Percentiles rank a stretch among this genome's conserved stretches.
Evolutionary conservation across 2,797 vertebrate genomes (phyloP).

Genomic region (Halcyon chelicuti): DNA sequence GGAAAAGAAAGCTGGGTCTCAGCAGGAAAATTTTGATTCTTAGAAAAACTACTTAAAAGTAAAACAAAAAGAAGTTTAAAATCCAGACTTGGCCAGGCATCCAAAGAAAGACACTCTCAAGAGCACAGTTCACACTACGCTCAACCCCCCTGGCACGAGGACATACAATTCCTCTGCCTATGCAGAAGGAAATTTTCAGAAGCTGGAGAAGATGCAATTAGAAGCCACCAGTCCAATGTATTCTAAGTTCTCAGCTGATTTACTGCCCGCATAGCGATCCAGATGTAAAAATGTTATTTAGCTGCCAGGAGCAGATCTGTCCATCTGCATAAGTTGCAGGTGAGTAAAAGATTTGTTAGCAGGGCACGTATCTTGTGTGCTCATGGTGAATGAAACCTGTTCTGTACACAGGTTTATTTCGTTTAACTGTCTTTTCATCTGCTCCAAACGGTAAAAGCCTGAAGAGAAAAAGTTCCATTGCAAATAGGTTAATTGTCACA

Average conservation of each 20-base stretch:
- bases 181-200: background rate
- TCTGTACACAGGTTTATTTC: background rate
- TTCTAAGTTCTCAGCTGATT: background rate
- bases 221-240: background rate
- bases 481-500: background rate
- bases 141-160: background rate
- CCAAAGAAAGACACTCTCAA: background rate
- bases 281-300: background rate
- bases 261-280: background rate
- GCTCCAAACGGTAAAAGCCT: background rate
- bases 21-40: background rate
- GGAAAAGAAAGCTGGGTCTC: background rate
- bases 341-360: background rate
- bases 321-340: background rate
- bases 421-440: background rate
- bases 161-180: background rate
- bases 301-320: background rate
- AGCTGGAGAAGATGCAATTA: background rate
- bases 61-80: background rate
- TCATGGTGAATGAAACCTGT: background rate
- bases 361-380: background rate
- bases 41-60: background rate
- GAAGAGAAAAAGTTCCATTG: background rate
- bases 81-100: background rate
- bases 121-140: accelerated